phyloP scores from a whole-genome alignment of 2,113 vertebrate genomes.

The Leiothrix lutea region DNA sequence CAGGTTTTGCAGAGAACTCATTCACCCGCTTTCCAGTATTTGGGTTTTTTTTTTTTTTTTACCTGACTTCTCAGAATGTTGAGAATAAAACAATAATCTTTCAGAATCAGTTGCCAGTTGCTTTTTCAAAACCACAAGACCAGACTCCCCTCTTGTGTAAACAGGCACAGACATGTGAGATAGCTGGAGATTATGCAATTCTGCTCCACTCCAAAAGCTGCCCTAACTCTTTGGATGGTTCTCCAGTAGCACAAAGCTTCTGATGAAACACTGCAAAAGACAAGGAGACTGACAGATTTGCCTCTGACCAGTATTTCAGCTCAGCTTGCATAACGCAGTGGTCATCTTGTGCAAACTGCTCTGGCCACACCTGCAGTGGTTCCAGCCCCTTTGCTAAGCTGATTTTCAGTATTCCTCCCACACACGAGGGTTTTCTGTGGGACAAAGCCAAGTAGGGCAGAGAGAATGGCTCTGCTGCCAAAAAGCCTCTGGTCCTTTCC shows the following conservation, averaged over 20 bases:
- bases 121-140: background rate
- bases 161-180: background rate
- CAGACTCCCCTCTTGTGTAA: background rate
- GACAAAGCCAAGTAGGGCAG: background rate
- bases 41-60: background rate
- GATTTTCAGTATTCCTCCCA: background rate
- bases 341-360: background rate
- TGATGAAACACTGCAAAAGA: background rate
- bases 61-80: background rate
- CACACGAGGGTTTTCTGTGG: rapidly evolving
- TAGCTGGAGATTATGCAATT: background rate
- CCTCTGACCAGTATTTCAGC: background rate
- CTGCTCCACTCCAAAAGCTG: background rate
- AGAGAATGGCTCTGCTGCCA: background rate
- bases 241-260: background rate
- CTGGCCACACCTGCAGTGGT: background rate
- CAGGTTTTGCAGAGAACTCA: background rate
- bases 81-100: background rate
- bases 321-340: background rate
- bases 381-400: background rate
- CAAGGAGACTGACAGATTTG: background rate
- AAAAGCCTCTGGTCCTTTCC: background rate
- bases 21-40: background rate
- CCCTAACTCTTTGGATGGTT: background rate
- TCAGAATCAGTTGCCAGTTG: background rate